These are phyloP conservation scores for Aphis gossypii DNA, from an alignment of 1,140 invertebrate genomes.

Conservation along the genomic window DNA sequence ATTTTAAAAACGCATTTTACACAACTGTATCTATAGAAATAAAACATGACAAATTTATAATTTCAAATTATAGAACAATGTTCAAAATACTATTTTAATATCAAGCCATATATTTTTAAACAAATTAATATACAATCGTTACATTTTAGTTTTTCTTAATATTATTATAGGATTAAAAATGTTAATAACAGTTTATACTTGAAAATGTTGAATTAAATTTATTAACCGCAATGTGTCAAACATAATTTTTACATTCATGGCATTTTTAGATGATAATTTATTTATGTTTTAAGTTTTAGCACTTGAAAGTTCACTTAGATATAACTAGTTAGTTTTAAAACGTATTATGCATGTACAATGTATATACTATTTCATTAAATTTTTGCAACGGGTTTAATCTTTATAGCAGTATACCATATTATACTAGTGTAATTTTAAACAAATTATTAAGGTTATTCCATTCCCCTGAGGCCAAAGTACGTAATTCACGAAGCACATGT, in stretches of 20 bases:
- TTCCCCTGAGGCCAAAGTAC: slow-evolving; percentile 5
- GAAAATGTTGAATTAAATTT: background rate
- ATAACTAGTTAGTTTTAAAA: slow-evolving; percentile 22
- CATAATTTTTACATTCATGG: background rate
- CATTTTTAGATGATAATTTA: background rate
- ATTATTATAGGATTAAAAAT: background rate
- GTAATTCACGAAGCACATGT: slow-evolving; percentile 39
- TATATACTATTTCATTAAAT: background rate
- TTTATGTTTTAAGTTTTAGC: background rate
- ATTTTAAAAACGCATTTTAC: background rate
- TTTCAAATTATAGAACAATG: background rate
- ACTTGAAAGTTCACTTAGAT: background rate
- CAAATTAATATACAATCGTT: background rate
- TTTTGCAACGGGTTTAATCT: background rate
- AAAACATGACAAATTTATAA: background rate
- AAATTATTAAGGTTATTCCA: slow-evolving; percentile 8
- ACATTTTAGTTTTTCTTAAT: background rate
- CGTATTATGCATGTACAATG: background rate
- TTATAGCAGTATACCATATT: background rate
- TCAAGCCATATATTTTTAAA: too few relatives aligned
- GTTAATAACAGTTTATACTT: background rate
- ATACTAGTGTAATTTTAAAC: slow-evolving; percentile 5
- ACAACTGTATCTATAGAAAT: background rate
- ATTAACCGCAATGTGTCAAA: background rate
- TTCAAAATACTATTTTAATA: background rate